Base-by-base conservation (phyloP, 1,140 invertebrate species). In the Heterodera schachtii region DNA sequence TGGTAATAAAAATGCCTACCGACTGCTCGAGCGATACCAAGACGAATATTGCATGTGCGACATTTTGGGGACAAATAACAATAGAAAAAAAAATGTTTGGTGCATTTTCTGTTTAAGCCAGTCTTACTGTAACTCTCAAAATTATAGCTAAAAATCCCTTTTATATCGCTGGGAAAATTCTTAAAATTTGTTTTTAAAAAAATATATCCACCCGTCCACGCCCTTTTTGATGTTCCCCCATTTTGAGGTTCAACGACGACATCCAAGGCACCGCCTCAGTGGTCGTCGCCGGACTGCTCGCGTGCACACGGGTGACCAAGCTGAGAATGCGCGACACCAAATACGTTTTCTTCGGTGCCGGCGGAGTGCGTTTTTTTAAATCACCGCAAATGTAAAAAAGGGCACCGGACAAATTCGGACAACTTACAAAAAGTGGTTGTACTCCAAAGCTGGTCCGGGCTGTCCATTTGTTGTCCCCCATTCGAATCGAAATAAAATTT, bases 251-350 rank as follows among this genome's bases (percentile, higher is more conserved):
- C 88, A 98, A 98, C 88, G 96, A 98, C 90, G 96, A 98, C 88
- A 97, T 98, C 89, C 96, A 98, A 87, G 96, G 96, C 43, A 98
- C 96, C 0, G 96, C 96, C 0, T 93, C 94, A 49, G 96, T 97
- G 44, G 95, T 95, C 16, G 94, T 97, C 0, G 95, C 95, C 46
- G 96, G 96, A 6, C 91, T 98, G 7, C 90, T 96, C 60, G 95
- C 95, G 1, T 94, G 94, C 2, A 92, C 94, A 70, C 92, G 94
- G 85, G 91, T 96, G 21, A 96, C 95, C 0, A 93, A 93, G 60
- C 93, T 93, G 79, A 93, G 93, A 83, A 93, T 98, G 66, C 92
- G 92, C 11, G 94, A 97, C 44, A 94, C 96, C 86, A 94, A 93
- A 80, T 94, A 95, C 89, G 92, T 97, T 21, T 98, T 98, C 90